Evolutionary conservation across 2,113 vertebrate species (phyloP).

Genomic region (Furnarius figulus): DNA sequence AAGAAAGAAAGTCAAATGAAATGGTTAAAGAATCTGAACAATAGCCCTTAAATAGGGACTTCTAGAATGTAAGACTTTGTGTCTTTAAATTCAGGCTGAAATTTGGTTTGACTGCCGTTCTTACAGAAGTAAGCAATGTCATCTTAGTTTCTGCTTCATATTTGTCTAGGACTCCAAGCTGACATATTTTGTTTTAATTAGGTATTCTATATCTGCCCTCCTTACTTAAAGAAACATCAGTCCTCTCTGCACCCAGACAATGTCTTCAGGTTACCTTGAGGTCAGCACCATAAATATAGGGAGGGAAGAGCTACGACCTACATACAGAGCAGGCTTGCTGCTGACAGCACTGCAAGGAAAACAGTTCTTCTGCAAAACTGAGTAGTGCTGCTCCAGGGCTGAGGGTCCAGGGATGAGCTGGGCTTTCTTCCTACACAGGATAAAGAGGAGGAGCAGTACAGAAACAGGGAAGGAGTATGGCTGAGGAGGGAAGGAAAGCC

Average conservation of each 20-base stretch:
- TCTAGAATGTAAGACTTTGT: neutral
- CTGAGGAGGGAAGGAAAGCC: neutral
- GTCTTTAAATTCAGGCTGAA: slow-evolving; percentile 4
- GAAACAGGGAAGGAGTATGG: neutral
- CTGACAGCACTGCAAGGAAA: neutral
- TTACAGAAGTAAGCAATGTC: slow-evolving; percentile 22
- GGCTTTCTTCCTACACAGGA: neutral
- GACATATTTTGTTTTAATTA: slow-evolving; percentile 57
- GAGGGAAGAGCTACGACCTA: neutral
- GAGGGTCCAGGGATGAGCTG: neutral
- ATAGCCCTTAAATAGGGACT: neutral
- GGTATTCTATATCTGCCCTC: neutral
- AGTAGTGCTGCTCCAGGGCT: neutral
- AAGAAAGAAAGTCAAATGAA: neutral
- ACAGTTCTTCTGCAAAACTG: neutral
- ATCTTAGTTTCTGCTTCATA: slow-evolving; percentile 33
- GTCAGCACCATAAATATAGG: neutral
- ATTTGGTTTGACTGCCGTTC: slow-evolving; percentile 2
- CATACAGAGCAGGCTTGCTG: neutral
- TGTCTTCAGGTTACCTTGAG: slow-evolving; percentile 14
- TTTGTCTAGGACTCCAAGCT: neutral
- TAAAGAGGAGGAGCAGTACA: neutral
- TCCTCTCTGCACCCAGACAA: neutral
- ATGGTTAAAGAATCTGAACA: neutral
- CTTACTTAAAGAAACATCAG: slow-evolving; percentile 31